Base-by-base conservation (phyloP, 1,140 invertebrate genomes). In the Aphidius ervi region DNA sequence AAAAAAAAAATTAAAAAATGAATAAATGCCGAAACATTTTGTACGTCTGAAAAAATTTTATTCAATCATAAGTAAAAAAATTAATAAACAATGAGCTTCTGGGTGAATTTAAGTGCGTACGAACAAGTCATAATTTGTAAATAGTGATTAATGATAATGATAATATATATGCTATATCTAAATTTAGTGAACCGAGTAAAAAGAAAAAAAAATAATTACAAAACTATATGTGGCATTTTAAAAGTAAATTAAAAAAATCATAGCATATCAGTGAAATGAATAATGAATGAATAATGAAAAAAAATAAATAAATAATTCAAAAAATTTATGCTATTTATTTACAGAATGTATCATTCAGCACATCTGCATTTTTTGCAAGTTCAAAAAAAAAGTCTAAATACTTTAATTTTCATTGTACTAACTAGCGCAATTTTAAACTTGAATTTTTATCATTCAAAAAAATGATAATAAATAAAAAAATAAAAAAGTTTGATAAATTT, bases 201-300 rank as follows among this genome's bases (percentile, higher is more conserved):
- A 53, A 31, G 52, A n/a, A 5, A 40, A 48, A 53, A 39, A 37
- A 54, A 40, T 54, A 40, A 53, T 5, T 39, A 46, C 46, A 56
- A 55, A 48, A 61, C 20, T 50, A 48, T 42, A 42, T 40, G 16
- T 9, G 10, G 9, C 5, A 58, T 56, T 37, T 9, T 41, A 48
- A 41, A 46, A 40, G 31, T 48, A 23, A 54, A 46, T 39, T 46
- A 16, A 46, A 42, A 47, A 10, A 53, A 43, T 62, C 23, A 46
- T 62, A 52, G 56, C 54, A 62, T 62, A 56, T 50, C 60, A 62
- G 52, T 55, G 47, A 53, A 57, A 42, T 48, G 40, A n/a, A 58
- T 48, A 58, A 55, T 46, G 40, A 40, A 45, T 50, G 45, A 55
- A 61, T 46, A 47, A 61, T 58, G 46, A 50, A 58, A 39, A 58